These are phyloP conservation scores for Bugula neritina DNA, from an alignment of 2,888 invertebrate species.

Conservation along the genomic window DNA sequence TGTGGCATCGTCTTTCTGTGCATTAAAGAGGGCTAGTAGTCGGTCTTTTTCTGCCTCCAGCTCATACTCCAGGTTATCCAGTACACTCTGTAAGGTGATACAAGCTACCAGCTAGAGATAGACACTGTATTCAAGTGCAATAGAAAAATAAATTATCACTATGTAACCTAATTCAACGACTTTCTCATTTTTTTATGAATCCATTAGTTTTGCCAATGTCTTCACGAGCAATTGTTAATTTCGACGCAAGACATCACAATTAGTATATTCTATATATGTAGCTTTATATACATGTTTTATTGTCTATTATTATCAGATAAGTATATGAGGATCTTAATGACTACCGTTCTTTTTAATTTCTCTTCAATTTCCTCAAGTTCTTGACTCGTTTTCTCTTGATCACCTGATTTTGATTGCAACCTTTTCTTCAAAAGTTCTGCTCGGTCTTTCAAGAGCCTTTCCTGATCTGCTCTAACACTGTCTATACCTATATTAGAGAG, in stretches of 20 bases:
- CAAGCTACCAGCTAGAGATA: too few species aligned
- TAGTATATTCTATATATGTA: too few species aligned
- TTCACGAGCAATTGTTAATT: too few species aligned
- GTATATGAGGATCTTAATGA: too few species aligned
- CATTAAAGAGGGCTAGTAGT: constrained; percentile 36
- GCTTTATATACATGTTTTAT: too few species aligned
- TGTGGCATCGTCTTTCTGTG: constrained; percentile 35
- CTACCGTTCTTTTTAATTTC: constrained; percentile 2
- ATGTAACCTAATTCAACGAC: too few species aligned
- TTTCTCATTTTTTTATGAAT: too few species aligned
- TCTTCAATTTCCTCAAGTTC: constrained; percentile 6
- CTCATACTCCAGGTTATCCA: constrained; percentile 20
- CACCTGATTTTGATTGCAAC: neutral
- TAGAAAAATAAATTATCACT: too few species aligned
- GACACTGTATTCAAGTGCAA: too few species aligned
- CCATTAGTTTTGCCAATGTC: too few species aligned
- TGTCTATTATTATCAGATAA: too few species aligned
- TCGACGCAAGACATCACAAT: too few species aligned
- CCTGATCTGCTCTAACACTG: constrained; percentile 13
- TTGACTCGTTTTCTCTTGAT: neutral
- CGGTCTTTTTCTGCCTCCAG: constrained; percentile 29
- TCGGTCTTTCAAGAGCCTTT: neutral
- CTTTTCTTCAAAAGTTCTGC: neutral
- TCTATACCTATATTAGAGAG: constrained; percentile 24
- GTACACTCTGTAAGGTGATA: neutral